Evolutionary conservation across 2,888 invertebrate genomes (phyloP), one percentile per base, ranked within the genome.

Genomic region (Zaprionus lineosus): DNA sequence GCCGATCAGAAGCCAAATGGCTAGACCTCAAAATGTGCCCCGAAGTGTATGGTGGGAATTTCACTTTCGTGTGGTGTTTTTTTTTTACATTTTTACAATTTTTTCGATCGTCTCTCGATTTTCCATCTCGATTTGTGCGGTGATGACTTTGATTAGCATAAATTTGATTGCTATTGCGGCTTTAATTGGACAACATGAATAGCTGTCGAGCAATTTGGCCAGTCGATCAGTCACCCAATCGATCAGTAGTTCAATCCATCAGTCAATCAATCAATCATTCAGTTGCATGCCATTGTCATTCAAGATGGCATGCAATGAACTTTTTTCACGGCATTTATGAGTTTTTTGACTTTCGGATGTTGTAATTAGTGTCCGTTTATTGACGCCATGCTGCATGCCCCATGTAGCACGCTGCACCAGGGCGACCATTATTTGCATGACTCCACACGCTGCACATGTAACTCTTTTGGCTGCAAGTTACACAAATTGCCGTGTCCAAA

Each of bases 351-450:
- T 14, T 71, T 61, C 37, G n/a, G 44, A 12, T 51, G 55, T 21
- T 28, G 70, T 82, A 75, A 84, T 82, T 82, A 84, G 58, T 57
- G n/a, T n/a, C n/a, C n/a, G n/a, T n/a, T n/a, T n/a, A n/a, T n/a
- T n/a, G n/a, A n/a, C n/a, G n/a, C n/a, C 24, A 12, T 14, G 24
- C 21, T 12, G 19, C 67, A 68, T 56, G 66, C 52, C 29, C 50
- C 55, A 74, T 47, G 28, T 46, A 59, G n/a, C 55, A 74, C 43
- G 28, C 48, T 58, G n/a, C 28, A 47, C 5, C 2, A 29, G 7
- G 21, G 58, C 40, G 19, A 39, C 46, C 47, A 41, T 44, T 16
- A 60, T 46, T 52, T 46, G 36, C 44, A 48, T 40, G 43, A 47
- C 33, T 7, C 14, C 41, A 33, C 21, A 8, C 31, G 33, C n/a